Evolutionary conservation across 1,140 invertebrate species (phyloP), one percentile per base, ranked within the genome.

Genomic region (Colletes latitarsis): DNA sequence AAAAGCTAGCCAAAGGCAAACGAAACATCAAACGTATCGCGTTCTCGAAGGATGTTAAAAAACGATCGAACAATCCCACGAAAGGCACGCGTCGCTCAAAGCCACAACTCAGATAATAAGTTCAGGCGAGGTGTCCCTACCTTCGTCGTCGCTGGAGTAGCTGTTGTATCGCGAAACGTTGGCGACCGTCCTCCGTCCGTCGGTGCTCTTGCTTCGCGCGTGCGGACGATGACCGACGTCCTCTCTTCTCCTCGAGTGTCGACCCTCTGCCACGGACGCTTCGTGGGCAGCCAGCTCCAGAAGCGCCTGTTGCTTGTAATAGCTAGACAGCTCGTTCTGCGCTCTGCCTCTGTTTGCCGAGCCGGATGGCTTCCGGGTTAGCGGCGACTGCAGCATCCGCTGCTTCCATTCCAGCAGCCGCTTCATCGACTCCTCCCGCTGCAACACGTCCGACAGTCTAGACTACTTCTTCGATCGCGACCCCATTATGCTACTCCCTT

Each of bases 341-440:
- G 88, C 88, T 0, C 86, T 88, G 39, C 93, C 82, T 84, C 94
- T 76, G 92, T 88, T 91, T 75, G 93, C 86, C 78, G 95, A 88
- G 5, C 90, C 91, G 0, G 95, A 95, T 62, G 96, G 95, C 92
- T 98, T 98, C 73, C 97, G 94, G 21, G 97, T 97, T 73, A 98
- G 91, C 15, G 97, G 97, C 21, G 96, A 97, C 90, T 98, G 97
- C 81, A 98, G 93, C 97, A 98, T 98, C 88, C 97, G 94, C 92
- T 98, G 97, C 91, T 98, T 98, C 97, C 97, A 98, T 93, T 98
- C 97, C 14, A 98, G 92, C 77, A 98, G 91, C 15, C 97, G 94
- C 93, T 97, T 98, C 97, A 98, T 98, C 6, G 97, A 98, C 92
- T 98, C 97, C 94, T 98, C 97, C 43, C 97, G 94, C 96, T 96